Percentiles rank a stretch among this genome's conserved stretches.
Evolutionary conservation across 2,113 vertebrate genomes (phyloP).

Genomic region (Ceuthmochares aereus): DNA sequence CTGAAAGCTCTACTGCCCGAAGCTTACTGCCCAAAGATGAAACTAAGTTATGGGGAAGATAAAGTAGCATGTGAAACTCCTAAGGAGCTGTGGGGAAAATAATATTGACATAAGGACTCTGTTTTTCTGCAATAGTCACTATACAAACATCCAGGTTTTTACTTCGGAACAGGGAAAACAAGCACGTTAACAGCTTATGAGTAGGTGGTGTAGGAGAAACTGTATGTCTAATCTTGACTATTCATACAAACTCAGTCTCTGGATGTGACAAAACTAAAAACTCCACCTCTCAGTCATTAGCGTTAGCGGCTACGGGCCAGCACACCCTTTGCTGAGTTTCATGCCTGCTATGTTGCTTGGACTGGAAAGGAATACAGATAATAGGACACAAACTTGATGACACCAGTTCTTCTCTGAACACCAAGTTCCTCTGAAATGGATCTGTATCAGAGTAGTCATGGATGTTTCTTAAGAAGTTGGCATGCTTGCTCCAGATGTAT

Average conservation of each 20-base stretch:
- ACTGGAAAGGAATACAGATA: neutral
- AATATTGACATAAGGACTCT: slow-evolving; percentile 43
- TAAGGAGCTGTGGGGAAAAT: neutral
- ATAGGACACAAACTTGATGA: neutral
- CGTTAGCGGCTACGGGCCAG: neutral
- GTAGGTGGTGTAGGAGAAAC: slow-evolving; percentile 60
- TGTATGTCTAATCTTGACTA: neutral
- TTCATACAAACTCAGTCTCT: neutral
- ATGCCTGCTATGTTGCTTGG: neutral
- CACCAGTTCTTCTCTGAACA: neutral
- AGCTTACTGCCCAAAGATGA: neutral
- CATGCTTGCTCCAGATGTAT: neutral
- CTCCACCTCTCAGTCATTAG: neutral
- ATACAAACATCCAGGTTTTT: neutral
- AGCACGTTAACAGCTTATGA: slow-evolving; percentile 50
- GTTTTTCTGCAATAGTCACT: slow-evolving; percentile 28
- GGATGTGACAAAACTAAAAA: neutral
- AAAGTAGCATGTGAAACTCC: neutral
- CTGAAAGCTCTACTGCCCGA: neutral
- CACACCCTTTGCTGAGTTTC: neutral
- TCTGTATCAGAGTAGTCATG: neutral
- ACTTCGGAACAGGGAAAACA: slow-evolving; percentile 33
- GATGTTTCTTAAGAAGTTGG: neutral
- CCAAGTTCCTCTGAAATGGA: neutral
- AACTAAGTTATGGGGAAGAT: neutral